Conservation (phyloP, 2,797 vertebrate genomes). For the Iguana delicatissima region DNA sequence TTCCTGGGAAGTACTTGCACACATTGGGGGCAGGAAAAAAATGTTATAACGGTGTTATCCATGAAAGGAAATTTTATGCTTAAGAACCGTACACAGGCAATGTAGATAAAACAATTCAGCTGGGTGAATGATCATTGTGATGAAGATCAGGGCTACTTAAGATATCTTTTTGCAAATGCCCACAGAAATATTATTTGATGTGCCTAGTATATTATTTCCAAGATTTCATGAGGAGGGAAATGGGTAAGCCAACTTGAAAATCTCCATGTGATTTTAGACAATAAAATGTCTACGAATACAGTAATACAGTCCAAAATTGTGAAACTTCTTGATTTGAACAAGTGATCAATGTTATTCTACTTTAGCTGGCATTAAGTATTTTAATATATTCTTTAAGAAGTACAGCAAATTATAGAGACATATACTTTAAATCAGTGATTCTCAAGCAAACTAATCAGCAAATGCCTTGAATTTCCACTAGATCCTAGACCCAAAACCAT, state of each 20-base stretch:
- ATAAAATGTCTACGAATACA: no score
- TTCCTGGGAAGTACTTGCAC: background rate
- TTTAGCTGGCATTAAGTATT: no score
- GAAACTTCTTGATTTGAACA: no score
- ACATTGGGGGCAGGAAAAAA: no score
- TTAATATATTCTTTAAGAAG: no score
- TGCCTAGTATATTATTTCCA: conserved; percentile 50
- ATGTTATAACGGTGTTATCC: conserved; percentile 25
- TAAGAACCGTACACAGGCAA: conserved; percentile 37
- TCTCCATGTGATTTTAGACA: background rate
- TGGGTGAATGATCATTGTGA: conserved; percentile 53
- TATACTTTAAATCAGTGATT: conserved; percentile 36
- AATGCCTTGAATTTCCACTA: background rate
- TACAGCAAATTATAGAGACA: background rate
- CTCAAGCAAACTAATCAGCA: background rate
- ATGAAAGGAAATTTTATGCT: conserved; percentile 58
- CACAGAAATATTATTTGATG: conserved; percentile 69
- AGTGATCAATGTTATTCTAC: no score
- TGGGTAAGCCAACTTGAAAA: background rate
- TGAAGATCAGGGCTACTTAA: conserved; percentile 59
- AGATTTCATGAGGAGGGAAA: conserved; percentile 48
- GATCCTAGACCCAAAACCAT: background rate
- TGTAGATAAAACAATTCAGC: conserved; percentile 54
- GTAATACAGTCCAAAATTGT: no score
- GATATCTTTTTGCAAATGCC: conserved; percentile 55